Conservation (phyloP, 2,888 invertebrate genomes). For the Metallyticus violacea region DNA sequence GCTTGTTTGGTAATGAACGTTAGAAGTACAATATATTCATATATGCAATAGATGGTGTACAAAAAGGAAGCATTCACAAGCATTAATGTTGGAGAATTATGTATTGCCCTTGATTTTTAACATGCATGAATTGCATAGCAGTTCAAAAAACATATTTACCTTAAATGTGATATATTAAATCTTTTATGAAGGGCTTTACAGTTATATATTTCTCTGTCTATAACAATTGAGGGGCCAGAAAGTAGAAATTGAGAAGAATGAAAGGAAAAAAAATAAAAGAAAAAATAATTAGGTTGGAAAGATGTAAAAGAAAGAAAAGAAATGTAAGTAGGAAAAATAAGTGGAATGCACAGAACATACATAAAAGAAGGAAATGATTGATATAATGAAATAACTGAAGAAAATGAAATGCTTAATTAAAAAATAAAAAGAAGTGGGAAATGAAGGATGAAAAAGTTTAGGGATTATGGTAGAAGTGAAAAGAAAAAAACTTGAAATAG, state of each 20-base stretch:
- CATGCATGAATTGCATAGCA: neutral
- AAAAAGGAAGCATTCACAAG: neutral
- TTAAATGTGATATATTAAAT: neutral
- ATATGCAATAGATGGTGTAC: neutral
- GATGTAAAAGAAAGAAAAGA: neutral
- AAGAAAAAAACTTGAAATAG: too few species aligned
- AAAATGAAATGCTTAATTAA: neutral
- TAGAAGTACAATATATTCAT: neutral
- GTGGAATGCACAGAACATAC: neutral
- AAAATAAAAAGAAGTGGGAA: neutral
- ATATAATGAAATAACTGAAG: neutral
- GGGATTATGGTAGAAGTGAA: neutral
- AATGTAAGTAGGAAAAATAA: neutral
- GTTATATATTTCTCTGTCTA: too few species aligned
- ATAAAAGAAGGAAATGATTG: neutral
- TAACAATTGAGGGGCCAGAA: neutral
- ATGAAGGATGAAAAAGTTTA: neutral
- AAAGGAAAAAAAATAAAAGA: neutral
- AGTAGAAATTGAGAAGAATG: neutral
- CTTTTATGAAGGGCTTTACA: too few species aligned
- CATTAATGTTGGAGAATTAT: neutral
- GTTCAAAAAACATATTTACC: neutral
- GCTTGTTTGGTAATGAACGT: neutral
- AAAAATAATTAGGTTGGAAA: neutral
- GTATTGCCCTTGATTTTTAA: neutral